These are phyloP conservation scores for Temnothorax rugatulus DNA, from an alignment of 2,888 invertebrate genomes.

Conservation along the genomic window DNA sequence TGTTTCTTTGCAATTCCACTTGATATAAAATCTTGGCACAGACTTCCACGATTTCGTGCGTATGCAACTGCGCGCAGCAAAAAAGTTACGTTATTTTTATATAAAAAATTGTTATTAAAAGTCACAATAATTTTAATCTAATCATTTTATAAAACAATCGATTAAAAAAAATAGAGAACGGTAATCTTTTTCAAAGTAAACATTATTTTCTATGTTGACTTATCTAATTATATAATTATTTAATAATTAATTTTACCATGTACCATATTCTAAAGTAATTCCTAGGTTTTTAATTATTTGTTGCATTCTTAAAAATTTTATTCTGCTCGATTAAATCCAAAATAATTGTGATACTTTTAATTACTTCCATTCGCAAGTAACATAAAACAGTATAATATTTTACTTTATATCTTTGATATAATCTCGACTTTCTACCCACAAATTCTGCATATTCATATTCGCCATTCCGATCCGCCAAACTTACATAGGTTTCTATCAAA, in stretches of 20 bases:
- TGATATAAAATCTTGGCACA: slow-evolving; percentile 99
- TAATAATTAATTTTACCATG: not conserved
- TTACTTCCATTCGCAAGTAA: not conserved
- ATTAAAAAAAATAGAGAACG: not conserved
- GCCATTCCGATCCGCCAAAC: slow-evolving; percentile 83
- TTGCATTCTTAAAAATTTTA: slow-evolving; percentile 3
- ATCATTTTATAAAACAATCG: not conserved
- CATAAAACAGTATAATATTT: not conserved
- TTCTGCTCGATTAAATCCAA: not conserved
- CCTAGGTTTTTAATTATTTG: not conserved
- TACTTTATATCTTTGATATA: not conserved
- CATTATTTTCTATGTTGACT: not conserved
- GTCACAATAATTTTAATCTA: not conserved
- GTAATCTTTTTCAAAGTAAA: not conserved
- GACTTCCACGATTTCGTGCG: slow-evolving; percentile 97
- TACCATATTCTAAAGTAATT: not conserved
- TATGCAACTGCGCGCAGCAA: slow-evolving; percentile 90
- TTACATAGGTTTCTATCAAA: slow-evolving; percentile 97
- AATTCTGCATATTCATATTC: not conserved
- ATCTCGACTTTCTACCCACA: not conserved
- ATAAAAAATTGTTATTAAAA: not conserved
- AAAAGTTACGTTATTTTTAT: slow-evolving; percentile 63
- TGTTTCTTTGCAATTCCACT: slow-evolving; percentile 96
- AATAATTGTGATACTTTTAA: not conserved
- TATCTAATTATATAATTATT: not conserved